Base-by-base conservation (phyloP, 2,113 vertebrate genomes). In the Proterorhinus semilunaris region DNA sequence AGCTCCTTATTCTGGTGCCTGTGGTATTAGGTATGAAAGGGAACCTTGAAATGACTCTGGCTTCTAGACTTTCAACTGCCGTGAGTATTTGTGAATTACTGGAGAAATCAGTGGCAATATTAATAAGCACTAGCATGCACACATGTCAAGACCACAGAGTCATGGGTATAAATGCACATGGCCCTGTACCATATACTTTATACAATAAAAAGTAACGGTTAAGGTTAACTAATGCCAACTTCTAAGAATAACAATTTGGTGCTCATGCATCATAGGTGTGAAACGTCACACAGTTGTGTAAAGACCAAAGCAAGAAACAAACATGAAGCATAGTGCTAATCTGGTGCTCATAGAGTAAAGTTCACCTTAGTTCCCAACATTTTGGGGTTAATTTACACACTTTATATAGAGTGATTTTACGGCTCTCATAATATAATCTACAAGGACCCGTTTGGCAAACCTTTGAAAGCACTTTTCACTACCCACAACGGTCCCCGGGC, bases 21-120 rank as follows among this genome's bases (percentile, higher is more conserved):
- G 93, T 95, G 57, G 80, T 98, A 55, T 91, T 99, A 81, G 97
- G 97, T 36, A 93, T 99, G 84, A 99, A 99, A 87, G 96, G 96
- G 5, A 99, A 99, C 73, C 92, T 99, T 70, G 96, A 99, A 86
- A 98, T 97, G 97, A 99, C 96, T 0, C 87, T 99, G 85, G 97
- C 96, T 0, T 96, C 96, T 1, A 93, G 97, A 78, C 94, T 99
- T 10, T 98, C 96, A 2, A 99, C 97, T 6, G 95, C 95, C 75
- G 96, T 99, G 86, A 92, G 88, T 43, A 15, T 36, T 54, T 58
- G 9, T 17, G 5, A 8, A 63, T 16, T 3, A 43, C 8, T n/a
- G 27, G 12, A 59, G 44, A 50, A 27, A 57, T 4, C 51, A n/a
- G 44, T 2, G 27, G 27, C 27, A 45, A 42, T 66, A 3, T 17